These are phyloP conservation scores for Callipepla californica DNA, from an alignment of 2,113 vertebrate genomes.

Conservation along the genomic window DNA sequence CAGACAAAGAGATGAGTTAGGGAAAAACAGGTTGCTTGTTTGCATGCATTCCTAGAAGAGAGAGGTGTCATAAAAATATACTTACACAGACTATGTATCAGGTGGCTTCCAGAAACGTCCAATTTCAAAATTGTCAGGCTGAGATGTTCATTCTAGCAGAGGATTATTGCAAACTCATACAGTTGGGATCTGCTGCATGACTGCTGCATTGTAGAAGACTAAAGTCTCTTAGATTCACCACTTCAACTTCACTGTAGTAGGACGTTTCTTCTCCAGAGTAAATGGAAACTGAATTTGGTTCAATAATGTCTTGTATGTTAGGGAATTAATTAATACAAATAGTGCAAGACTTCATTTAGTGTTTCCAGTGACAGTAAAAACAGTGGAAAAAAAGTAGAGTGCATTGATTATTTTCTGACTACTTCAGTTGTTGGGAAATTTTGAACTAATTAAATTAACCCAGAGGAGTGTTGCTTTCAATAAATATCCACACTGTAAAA, in stretches of 20 bases:
- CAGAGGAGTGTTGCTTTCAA: not conserved
- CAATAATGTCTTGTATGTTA: not conserved
- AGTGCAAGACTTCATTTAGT: not conserved
- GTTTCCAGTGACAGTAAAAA: not conserved
- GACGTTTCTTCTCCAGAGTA: not conserved
- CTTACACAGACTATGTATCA: not conserved
- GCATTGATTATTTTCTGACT: not conserved
- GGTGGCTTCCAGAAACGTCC: not conserved
- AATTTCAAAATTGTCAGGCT: not conserved
- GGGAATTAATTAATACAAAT: constrained; percentile 20
- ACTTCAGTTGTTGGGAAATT: not conserved
- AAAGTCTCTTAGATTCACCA: not conserved
- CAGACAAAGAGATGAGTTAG: not conserved
- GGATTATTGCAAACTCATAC: not conserved
- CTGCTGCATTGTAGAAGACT: not conserved
- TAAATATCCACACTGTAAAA: not conserved
- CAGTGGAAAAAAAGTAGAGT: accelerated
- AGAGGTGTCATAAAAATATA: not conserved
- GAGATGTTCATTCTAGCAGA: not conserved
- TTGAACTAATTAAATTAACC: not conserved
- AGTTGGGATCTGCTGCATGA: not conserved
- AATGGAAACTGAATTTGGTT: constrained; percentile 23
- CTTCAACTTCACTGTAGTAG: not conserved
- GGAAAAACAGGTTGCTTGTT: not conserved
- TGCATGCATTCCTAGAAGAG: not conserved